Evolutionary conservation across 1,140 invertebrate genomes (phyloP), one percentile per base, ranked within the genome.

Genomic region (Heliothis virescens): DNA sequence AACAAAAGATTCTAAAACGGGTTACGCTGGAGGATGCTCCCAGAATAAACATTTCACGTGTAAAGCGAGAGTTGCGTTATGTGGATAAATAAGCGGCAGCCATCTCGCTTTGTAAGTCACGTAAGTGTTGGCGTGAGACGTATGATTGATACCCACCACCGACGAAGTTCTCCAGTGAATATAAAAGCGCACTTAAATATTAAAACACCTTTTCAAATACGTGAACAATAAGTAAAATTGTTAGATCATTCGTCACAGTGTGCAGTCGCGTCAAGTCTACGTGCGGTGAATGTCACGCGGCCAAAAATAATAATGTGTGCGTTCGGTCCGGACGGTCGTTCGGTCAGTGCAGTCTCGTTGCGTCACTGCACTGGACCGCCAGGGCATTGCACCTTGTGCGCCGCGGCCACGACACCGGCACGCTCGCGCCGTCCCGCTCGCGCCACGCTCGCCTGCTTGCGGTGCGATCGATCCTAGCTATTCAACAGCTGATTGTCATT

Each of bases 301-400:
- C 88, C 91, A 80, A 90, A 93, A 94, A 92, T 91, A 92, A 89
- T 92, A 86, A 87, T 89, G 82, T 82, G 83, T 87, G 81, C 79
- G 86, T 82, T 83, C 85, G 87, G 75, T 80, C 60, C 85, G 89
- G 82, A 80, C 86, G 87, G 85, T 79, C 85, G 85, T 75, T 84
- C 88, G 92, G 90, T 92, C 93, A 92, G 90, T 91, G 91, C 90
- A 91, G 90, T 87, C 88, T 87, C 86, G 87, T 93, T 93, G 91
- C 93, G 92, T 93, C 92, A 93, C 89, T 89, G 87, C 88, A 91
- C 89, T 84, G 89, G 85, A 85, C 85, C 86, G 87, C 73, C 90
- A 85, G 92, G 91, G 91, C 92, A 94, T 85, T 93, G 92, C 92
- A 93, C 92, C 90, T 90, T 86, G 87, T 85, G 80, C 84, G 86